Base-by-base conservation (phyloP, 2,797 vertebrate species). In the Myioborus melanocephalus region DNA sequence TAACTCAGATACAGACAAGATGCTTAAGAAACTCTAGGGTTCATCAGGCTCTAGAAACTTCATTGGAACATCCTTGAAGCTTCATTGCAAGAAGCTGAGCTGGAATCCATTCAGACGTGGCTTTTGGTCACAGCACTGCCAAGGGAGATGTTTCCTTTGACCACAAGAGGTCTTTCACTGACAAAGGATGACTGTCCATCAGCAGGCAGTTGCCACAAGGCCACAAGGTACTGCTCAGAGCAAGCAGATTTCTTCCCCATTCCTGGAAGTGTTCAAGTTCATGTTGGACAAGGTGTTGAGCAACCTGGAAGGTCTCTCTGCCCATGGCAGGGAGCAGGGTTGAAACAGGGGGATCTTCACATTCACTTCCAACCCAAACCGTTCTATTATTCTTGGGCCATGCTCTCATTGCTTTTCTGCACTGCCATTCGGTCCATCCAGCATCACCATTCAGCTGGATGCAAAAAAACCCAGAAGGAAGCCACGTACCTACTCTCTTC, bases 61-160 rank as follows among this genome's bases (percentile, higher is more conserved):
- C 15, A 21, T 6, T 18, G 17, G 43, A 77, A 64, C 30, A 28
- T 52, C 27, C 78, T 43, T 60, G 34, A 69, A 68, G 24, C 23
- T 81, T 69, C 34, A 35, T 10, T 61, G 43, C 57, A 71, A 84
- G 72, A 88, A 85, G 22, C 6, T 76, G 76, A 69, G 37, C 32
- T 69, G 23, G 43, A 81, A 19, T 22, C 28, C 30, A 26, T 63
- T 89, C 76, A 43, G 43, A 28, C 0, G 0, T 3, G 8, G 46
- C 61, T 81, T 81, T 61, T 2, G 3, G 19, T 46, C 56, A 44
- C 39, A 80, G 47, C 10, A 26, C 24, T 55, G 44, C 11, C n/a
- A 14, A 66, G 64, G 32, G 1, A 46, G 55, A 60, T 39, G 9
- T 49, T 65, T 76, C 13, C 30, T 83, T 71, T 1, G 2, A 39